Evolutionary conservation across 1,140 invertebrate species (phyloP), one percentile per base, ranked within the genome.

Genomic region (Papilio dardanus): DNA sequence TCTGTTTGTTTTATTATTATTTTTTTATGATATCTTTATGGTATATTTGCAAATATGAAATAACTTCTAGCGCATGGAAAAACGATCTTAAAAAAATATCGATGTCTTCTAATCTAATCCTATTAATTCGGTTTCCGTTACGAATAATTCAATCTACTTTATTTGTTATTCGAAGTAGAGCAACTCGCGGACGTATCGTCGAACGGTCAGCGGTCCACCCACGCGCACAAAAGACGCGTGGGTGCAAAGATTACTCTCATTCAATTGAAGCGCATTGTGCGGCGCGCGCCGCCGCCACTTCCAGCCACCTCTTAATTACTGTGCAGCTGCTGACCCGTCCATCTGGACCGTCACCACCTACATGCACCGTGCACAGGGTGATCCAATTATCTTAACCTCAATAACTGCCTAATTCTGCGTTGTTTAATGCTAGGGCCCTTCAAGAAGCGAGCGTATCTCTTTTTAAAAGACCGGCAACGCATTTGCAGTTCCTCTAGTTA

Each of bases 161-260:
- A 71, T 58, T 31, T 69, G 30, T 66, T 66, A 50, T 67, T 33
- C 3, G 4, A 86, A 84, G 85, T 89, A 89, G 90, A 92, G 91
- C 83, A 85, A 69, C 79, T 68, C 76, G 21, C 46, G 33, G 3
- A 33, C 66, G 66, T 65, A 68, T 37, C 37, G 21, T 19, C 67
- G 73, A 83, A 79, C 78, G 91, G 90, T 92, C 91, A 93, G 81
- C 83, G 83, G 89, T 93, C 90, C 91, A 90, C 90, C 90, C 88
- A 93, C 91, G 83, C 85, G 80, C 84, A 87, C 82, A 89, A 88
- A 78, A 85, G 86, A 85, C 80, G 90, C 90, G 91, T 93, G 91
- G 91, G 91, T 91, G 91, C 89, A 92, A 93, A 91, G 91, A 93
- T 93, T 93, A 93, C 86, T 91, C 86, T 89, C 90, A 93, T 93